A percentile compares a stretch with the other conserved stretches of the same genome.
Evolutionary conservation across 2,888 invertebrate species (phyloP).

Genomic region (Acanthosepion lycidas): DNA sequence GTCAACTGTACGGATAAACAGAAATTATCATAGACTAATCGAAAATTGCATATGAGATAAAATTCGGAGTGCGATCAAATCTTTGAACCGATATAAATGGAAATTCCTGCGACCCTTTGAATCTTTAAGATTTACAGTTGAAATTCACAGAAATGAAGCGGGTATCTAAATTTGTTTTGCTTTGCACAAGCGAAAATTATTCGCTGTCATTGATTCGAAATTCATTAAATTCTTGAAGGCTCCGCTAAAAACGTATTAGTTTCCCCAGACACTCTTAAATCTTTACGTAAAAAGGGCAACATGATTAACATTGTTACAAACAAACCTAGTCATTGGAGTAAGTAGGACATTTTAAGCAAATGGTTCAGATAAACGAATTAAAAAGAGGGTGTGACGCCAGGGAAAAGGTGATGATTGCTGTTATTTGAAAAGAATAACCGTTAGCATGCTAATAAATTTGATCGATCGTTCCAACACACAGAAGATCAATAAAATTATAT

Average conservation of each 20-base stretch:
- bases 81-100: not conserved
- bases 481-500: not conserved
- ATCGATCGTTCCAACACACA: not conserved
- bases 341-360: not conserved
- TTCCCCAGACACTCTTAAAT: not conserved
- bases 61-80: not conserved
- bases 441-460: not conserved
- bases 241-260: not conserved
- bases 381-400: not conserved
- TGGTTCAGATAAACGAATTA: not conserved
- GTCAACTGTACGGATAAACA: no score
- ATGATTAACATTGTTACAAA: not conserved
- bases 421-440: not conserved
- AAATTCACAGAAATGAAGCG: not conserved
- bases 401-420: not conserved
- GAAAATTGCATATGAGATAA: no score
- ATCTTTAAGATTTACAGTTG: no score
- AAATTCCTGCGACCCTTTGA: not conserved
- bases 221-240: not conserved
- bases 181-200: not conserved
- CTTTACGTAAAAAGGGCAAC: not conserved
- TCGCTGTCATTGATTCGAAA: not conserved
- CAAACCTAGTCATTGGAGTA: no score
- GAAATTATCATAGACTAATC: no score
- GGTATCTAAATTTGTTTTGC: not conserved